Evolutionary conservation across 2,888 invertebrate genomes (phyloP), one percentile per base, ranked within the genome.

Genomic region (Coelogynopora nodosa): DNA sequence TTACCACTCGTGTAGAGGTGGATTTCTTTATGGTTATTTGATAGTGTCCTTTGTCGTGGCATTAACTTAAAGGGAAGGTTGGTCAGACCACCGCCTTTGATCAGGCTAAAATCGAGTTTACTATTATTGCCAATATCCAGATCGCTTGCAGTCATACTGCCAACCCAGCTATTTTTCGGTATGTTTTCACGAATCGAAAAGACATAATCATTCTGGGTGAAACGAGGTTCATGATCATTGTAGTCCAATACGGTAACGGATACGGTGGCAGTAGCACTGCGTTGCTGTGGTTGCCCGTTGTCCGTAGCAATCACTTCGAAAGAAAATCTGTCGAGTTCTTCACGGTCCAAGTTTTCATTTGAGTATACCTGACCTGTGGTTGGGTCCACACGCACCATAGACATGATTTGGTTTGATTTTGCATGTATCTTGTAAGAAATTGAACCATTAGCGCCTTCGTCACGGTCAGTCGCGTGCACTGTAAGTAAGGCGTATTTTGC

Each of bases 141-240:
- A 27, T 84, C 84, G 23, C 1, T 1, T 1, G 67, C 84, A 18
- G 2, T 10, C 1, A 84, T 84, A 2, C 2, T 84, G 10, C 67
- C 84, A 2, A 84, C 84, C 10, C 18, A 31, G 2, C 13, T 28
- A n/a, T 67, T 67, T 1, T 1, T 67, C 18, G 84, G 84, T 28
- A 1, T 27, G 26, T 84, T 84, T 23, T 84, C 84, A 2, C 5
- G 23, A 26, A 84, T 30, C 1, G 29, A 67, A 82, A 30, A 84
- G 26, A 10, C 23, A 29, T 85, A 85, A 0, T 28, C n/a, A 13
- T 5, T 1, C 5, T 26, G 10, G 1, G 26, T 81, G 29, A 85
- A 85, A 26, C 80, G 49, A 18, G 85, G 85, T n/a, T 49, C 28
- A n/a, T 85, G 85, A 29, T 85, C 85, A 29, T 85, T 85, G 67